A percentile compares a stretch with the other conserved stretches of the same genome.
These are phyloP conservation scores for Lycopodina hypogea DNA, from an alignment of 37 sponge, comb jelly and placozoan genomes.

Conservation along the genomic window DNA sequence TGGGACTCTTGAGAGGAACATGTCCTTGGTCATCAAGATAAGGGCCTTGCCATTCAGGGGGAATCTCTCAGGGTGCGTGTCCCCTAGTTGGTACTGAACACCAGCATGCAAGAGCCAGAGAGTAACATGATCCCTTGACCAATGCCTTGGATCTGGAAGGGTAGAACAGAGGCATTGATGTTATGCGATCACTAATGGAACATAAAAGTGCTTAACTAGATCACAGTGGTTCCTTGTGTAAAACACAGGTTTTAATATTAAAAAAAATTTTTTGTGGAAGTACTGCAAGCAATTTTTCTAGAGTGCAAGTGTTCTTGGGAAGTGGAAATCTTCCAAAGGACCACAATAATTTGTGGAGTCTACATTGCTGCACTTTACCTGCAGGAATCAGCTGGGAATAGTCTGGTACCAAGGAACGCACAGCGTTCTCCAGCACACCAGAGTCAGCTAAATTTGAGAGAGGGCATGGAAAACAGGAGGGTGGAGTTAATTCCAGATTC, in stretches of 20 bases:
- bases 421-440: too few species aligned
- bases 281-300: too few species aligned
- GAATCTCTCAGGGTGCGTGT: slow-evolving; percentile 45
- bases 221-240: too few species aligned
- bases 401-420: neutral
- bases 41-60: slow-evolving; percentile 72
- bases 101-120: slow-evolving; percentile 35
- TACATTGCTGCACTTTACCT: neutral
- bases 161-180: neutral
- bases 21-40: slow-evolving; percentile 63
- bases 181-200: neutral
- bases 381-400: slow-evolving; percentile 8
- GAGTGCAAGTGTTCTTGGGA: too few species aligned
- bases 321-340: too few species aligned
- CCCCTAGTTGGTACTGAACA: slow-evolving; percentile 21
- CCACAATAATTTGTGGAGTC: too few species aligned
- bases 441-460: too few species aligned
- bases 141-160: slow-evolving; percentile 40
- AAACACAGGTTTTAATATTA: too few species aligned
- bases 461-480: too few species aligned
- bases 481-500: too few species aligned
- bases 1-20: slow-evolving; percentile 57
- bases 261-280: too few species aligned
- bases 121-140: slow-evolving; percentile 46
- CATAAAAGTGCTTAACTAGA: neutral